Base-by-base conservation (phyloP, 1,140 invertebrate species). In the Drosophila setifemur region DNA sequence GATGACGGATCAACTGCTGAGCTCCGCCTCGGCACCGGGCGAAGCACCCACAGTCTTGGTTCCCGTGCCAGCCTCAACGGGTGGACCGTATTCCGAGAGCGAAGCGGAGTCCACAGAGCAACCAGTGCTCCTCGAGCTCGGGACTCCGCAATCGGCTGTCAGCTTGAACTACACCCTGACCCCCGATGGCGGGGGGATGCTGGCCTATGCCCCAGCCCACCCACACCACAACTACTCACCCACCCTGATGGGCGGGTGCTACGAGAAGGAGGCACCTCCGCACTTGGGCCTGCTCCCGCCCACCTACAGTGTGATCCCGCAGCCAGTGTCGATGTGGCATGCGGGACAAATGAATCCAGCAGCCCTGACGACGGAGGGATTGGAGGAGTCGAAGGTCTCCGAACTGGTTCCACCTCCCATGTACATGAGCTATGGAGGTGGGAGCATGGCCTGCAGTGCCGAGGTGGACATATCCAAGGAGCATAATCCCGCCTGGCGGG, bases 401-500 rank as follows among this genome's bases (percentile, higher is more conserved):
- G 88, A 90, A 7, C 47, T 89, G 3, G 88, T 90, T 23, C 83
- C 85, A 12, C 73, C 88, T n/a, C 83, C 88, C 5, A 72, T 88
- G 19, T 89, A 86, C 28, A 87, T 88, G 73, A 70, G 52, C 6
- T 90, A 89, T 21, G 48, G 70, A 7, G 43, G 69, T 1, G 44
- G 50, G 0, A 44, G 50, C 18, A 35, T 53, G 3, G 49, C 42
- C 11, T 42, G 33, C n/a, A 76, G 70, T 5, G 44, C 82, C 1
- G 81, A 87, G n/a, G 90, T 92, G 7, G 90, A 90, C 1, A 88
- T 89, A 3, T 78, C 87, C 31, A 90, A 86, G 57, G 91, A 91
- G 45, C 91, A 92, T 25, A 77, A 88, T 53, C 73, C 88, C 1
- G 91, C 91, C 11, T 93, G 92, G 92, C 92, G 92, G 53, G 92